These are phyloP conservation scores for Ditula angustiorana DNA, from an alignment of 2,888 invertebrate species.

Conservation along the genomic window DNA sequence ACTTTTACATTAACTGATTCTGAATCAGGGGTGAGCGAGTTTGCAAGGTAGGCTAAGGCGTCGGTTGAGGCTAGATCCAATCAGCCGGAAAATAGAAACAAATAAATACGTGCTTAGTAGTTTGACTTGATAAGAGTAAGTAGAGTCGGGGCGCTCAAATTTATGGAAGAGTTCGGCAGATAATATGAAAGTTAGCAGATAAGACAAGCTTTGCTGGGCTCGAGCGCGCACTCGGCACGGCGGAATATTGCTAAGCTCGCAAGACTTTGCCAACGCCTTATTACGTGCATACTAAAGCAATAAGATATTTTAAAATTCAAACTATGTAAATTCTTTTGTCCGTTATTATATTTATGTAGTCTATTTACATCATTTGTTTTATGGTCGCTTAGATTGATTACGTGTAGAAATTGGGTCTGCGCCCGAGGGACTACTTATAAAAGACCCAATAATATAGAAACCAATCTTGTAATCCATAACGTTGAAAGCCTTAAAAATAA, in stretches of 20 bases:
- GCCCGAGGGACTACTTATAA: constrained; percentile 17
- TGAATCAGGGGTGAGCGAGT: constrained; percentile 77
- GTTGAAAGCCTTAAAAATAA: constrained; percentile 9
- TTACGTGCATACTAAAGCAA: constrained; percentile 18
- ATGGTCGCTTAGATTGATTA: constrained; percentile 19
- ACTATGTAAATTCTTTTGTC: background rate
- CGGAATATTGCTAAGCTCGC: constrained; percentile 65
- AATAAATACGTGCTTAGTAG: constrained; percentile 81
- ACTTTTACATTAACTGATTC: constrained; percentile 86
- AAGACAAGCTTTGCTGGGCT: constrained; percentile 72
- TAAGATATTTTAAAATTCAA: constrained; percentile 5
- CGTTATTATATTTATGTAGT: background rate
- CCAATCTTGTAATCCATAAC: constrained; percentile 10
- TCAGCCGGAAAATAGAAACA: constrained; percentile 82
- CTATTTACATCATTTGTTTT: constrained; percentile 4
- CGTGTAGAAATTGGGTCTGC: constrained; percentile 7
- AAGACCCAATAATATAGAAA: constrained; percentile 14
- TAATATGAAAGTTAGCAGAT: constrained; percentile 81
- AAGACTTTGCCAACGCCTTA: constrained; percentile 57
- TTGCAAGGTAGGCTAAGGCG: constrained; percentile 71
- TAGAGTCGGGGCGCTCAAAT: constrained; percentile 71
- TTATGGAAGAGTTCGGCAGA: constrained; percentile 76
- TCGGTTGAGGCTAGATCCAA: constrained; percentile 73
- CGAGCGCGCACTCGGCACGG: constrained; percentile 58
- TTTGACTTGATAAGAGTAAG: constrained; percentile 81